These are phyloP conservation scores for Rhabdophis nuchalis DNA, from an alignment of 2,797 vertebrate genomes.

Conservation along the genomic window DNA sequence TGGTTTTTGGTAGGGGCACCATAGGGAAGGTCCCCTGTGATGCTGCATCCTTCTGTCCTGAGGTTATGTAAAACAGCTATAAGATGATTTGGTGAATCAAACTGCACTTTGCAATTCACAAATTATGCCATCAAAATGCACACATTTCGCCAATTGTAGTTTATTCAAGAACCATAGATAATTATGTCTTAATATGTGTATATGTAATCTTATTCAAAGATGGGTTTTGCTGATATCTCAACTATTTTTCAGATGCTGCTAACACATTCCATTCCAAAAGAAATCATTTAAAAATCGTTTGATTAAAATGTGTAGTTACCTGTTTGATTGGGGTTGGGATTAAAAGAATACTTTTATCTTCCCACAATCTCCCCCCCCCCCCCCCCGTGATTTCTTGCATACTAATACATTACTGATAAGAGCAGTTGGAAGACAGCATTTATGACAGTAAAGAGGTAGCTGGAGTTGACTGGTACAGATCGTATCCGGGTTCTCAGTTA, in stretches of 20 bases:
- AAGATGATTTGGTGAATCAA: neutral
- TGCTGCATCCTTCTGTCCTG: neutral
- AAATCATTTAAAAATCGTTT: neutral
- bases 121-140: neutral
- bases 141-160: neutral
- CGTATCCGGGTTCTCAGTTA: neutral
- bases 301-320: neutral
- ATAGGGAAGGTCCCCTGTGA: neutral
- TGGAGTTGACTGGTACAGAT: neutral
- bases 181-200: neutral
- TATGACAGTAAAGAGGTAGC: neutral
- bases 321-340: neutral
- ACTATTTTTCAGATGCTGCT: neutral
- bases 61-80: neutral
- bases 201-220: neutral
- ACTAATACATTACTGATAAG: neutral
- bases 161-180: neutral
- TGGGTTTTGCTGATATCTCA: neutral
- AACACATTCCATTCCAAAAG: neutral
- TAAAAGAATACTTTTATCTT: neutral
- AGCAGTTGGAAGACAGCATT: neutral
- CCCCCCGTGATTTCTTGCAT: neutral
- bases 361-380: fast-evolving
- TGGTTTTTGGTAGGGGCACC: neutral
- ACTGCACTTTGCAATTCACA: neutral